Base-by-base conservation (phyloP, 1,140 invertebrate genomes). In the Dermatophagoides farinae region DNA sequence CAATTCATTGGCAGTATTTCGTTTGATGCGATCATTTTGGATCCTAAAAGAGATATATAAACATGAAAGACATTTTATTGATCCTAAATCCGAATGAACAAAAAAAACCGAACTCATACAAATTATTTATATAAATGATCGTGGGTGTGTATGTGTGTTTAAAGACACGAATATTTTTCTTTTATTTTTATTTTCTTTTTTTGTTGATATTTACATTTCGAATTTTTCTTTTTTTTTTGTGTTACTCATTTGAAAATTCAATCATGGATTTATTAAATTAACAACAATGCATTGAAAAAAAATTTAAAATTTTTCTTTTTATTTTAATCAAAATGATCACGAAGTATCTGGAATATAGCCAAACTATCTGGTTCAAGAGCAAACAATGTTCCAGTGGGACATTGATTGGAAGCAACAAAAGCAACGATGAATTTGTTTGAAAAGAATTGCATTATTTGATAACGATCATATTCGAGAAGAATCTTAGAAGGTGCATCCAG, bases 1-100 rank as follows among this genome's bases (percentile, higher is more conserved):
- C 51, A 93, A 92, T 71, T 91, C 91, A 72, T 85, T 88, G 65
- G 84, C 87, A 0, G 76, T 97, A 8, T 95, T 88, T 67, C 91
- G 91, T 73, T 75, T 92, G 55, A 75, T 82, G 6, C 76, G 89
- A 57, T 88, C 95, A 71, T 86, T 84, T 71, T 72, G 91, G 0
- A 79, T 93, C 43, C 81, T 88, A 60, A 83, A 80, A 74, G 83
- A 82, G 69, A 78, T 88, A 8, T 88, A 88, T 67, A 79, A 80
- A 66, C 77, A 82, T 0, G 84, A 88, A 71, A 61, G 18, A 41
- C 43, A 49, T 22, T 47, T 23, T 18, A 49, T 23, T 31, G 44
- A 60, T 60, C 44, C 44, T 9, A 49, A 47, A 43, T 60, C 44
- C 1, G 46, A 49, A 47, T 60, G 16, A 49, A 23, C 18, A 12